A percentile compares a stretch with the other conserved stretches of the same genome.
phyloP scores from a whole-genome alignment of 1,140 invertebrate genomes.

The Heliconius eleuchia region DNA sequence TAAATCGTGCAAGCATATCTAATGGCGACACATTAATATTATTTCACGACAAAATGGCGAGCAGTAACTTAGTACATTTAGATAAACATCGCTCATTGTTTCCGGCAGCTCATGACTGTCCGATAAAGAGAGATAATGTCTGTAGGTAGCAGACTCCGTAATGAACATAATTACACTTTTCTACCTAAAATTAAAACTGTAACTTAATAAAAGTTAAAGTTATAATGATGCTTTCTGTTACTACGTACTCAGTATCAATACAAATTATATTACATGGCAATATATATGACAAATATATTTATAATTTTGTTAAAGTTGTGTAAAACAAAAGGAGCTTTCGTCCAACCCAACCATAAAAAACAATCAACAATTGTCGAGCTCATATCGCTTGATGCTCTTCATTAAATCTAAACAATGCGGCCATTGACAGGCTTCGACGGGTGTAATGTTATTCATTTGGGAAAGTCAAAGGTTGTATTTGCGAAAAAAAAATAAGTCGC shows the following conservation, averaged over 20 bases:
- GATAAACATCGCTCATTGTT: conserved; percentile 76
- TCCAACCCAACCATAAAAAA: conserved; percentile 19
- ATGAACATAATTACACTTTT: neutral
- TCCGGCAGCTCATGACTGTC: conserved; percentile 48
- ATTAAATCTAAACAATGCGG: conserved; percentile 76
- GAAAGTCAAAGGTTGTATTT: conserved; percentile 80
- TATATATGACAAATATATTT: neutral
- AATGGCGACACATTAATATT: conserved; percentile 74
- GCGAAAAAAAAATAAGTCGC: conserved; percentile 76
- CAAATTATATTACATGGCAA: neutral
- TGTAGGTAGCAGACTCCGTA: conserved; percentile 11
- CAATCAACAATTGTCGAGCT: conserved; percentile 36
- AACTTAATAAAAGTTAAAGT: neutral
- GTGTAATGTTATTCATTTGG: conserved; percentile 79
- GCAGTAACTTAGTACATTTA: conserved; percentile 53
- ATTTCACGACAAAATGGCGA: conserved; percentile 68
- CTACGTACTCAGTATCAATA: neutral
- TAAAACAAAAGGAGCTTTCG: neutral
- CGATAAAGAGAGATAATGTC: conserved; percentile 41
- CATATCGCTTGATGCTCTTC: conserved; percentile 61
- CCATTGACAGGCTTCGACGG: conserved; percentile 66
- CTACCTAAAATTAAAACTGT: neutral
- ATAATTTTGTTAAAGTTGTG: neutral
- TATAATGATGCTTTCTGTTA: neutral
- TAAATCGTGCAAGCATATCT: conserved; percentile 65